Evolutionary conservation across 2,797 vertebrate species (phyloP), one percentile per base, ranked within the genome.

Genomic region (Rhinichthys osculus): DNA sequence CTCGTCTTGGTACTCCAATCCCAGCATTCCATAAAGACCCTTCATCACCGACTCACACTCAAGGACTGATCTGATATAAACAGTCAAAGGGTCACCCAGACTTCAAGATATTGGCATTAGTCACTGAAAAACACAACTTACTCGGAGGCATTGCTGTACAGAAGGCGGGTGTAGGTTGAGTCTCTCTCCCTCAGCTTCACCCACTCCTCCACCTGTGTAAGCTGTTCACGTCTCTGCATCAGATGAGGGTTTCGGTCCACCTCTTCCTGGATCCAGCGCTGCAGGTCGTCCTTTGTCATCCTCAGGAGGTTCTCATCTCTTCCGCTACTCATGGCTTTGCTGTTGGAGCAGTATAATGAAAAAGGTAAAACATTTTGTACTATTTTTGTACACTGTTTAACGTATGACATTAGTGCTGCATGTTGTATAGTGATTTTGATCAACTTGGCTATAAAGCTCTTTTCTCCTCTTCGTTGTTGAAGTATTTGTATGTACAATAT

Each of bases 11-110:
- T 94, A 95, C 5, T 94, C 88, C 90, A 89, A 90, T 23, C 91
- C 93, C 72, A 95, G 71, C 83, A 90, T 42, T 19, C 89, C 83
- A 87, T 94, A 95, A 7, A 92, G 92, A 23, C 92, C 90, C 85
- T 90, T 93, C 23, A 94, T 92, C 11, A 87, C 50, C 0, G 87
- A 85, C 86, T 95, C 94, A 80, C 90, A 95, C 72, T 87, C 90
- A 27, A 84, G 67, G 42, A 95, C 91, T 50, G 93, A 93, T 80
- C 94, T 95, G 87, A 83, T 8, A 57, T 8, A 73, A 38, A 64
- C 21, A 50, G n/a, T 77, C 14, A 72, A 33, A 69, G 5, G 50
- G 30, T 27, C 11, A 52, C 38, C 50, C 6, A 23, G 33, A 77
- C 35, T 77, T 38, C 3, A 13, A 57, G 21, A n/a, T 57, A 38